These are phyloP conservation scores for Monomorium pharaonis DNA, from an alignment of 1,140 invertebrate genomes.

Conservation along the genomic window DNA sequence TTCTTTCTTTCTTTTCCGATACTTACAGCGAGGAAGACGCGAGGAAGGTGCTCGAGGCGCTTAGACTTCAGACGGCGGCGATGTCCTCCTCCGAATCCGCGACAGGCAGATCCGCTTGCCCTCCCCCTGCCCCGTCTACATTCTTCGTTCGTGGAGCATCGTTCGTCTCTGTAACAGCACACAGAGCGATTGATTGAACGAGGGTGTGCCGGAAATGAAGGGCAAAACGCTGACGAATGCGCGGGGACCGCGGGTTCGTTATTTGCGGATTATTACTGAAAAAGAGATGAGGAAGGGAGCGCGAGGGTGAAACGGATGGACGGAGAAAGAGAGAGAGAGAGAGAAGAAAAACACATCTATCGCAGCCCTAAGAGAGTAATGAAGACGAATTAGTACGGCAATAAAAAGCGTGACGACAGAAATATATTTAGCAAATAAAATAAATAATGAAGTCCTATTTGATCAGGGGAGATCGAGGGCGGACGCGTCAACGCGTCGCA, in stretches of 20 bases:
- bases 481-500: too few relatives aligned
- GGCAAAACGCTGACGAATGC: neutral
- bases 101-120: constrained; percentile 72
- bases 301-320: neutral
- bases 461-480: neutral
- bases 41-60: constrained; percentile 60
- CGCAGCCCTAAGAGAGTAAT: neutral
- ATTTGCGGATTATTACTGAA: constrained; percentile 30
- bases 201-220: constrained; percentile 12
- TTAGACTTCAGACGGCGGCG: constrained; percentile 67
- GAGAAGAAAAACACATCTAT: neutral
- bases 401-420: neutral
- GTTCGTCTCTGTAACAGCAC: constrained; percentile 67
- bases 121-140: constrained; percentile 72
- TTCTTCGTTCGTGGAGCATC: constrained; percentile 76
- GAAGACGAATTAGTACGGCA: neutral
- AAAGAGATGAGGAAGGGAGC: neutral
- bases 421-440: neutral
- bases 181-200: constrained; percentile 3
- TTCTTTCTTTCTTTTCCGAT: neutral
- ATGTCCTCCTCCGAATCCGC: constrained; percentile 75
- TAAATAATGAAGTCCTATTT: neutral
- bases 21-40: constrained; percentile 74
- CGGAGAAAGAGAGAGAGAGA: neutral
- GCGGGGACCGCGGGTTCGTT: neutral